Evolutionary conservation across 2,797 vertebrate genomes (phyloP), one percentile per base, ranked within the genome.

Genomic region (Pogoniulus pusillus): DNA sequence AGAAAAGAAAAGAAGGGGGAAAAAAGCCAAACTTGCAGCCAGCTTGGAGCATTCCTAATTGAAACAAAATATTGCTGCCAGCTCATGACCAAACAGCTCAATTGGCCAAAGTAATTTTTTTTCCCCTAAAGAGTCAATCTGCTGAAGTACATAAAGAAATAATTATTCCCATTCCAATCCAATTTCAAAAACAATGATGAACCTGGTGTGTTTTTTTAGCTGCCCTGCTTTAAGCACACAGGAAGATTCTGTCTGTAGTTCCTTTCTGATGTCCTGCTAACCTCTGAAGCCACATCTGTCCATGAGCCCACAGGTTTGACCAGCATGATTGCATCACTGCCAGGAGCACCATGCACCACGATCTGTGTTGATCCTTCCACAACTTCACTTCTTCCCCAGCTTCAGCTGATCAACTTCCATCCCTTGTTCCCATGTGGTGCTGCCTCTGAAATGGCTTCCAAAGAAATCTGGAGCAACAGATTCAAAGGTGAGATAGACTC

Each of bases 11-110:
- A 12, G 23, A 12, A 12, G 12, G 12, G 23, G 23, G 6, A 12
- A 23, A 58, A 51, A 85, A 43, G 8, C 23, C 65, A 82, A 82
- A 71, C 29, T 64, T 68, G 39, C 27, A 77, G 85, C 82, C 85
- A 80, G 60, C 43, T 77, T 68, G 69, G 75, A 95, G 10, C 0
- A 0, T 37, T 91, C 58, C 27, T 24, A 16, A 89, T 57, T 72
- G 79, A 80, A 93, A 92, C 9, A 66, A 95, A 90, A 87, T 54
- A 85, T 64, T 68, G 20, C 75, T 77, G 29, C 53, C 32, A 30
- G 16, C 51, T 91, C 63, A 43, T 57, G 90, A 63, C 45, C 16
- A 45, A 87, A 72, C 27, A 54, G 39, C 45, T 85, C 65, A 14
- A 49, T 18, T 64, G 79, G 32, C 65, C 76, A 74, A 66, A 39